Base-by-base conservation (phyloP, 2,113 vertebrate species). In the Neodontobutis hainanensis region DNA sequence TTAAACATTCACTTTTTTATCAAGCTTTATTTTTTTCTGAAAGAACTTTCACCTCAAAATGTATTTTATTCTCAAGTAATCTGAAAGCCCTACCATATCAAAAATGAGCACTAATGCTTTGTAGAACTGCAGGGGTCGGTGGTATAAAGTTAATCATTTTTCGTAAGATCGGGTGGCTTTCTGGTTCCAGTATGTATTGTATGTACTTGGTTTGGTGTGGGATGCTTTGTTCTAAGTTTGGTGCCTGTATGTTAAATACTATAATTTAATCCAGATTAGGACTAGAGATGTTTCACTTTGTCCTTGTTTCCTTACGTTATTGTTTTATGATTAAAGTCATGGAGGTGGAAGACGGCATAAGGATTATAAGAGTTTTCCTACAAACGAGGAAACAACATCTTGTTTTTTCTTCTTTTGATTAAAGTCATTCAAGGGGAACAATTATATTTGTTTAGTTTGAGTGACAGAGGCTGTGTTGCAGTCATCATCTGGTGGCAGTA, bases 261-360 rank as follows among this genome's bases (percentile, higher is more conserved):
- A 47, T 68, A 58, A 70, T 88, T 84, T 90, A 90, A 91, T 92
- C 89, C 89, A 88, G 82, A 78, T 90, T 89, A 87, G 70, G 73
- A 78, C 46, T 69, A 64, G 61, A 75, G 82, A 74, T 77, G 84
- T 84, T 77, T 84, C 72, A 77, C 85, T 85, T 82, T 78, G 72
- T 36, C 65, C 77, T 65, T 68, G 44, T 47, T 81, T 71, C 72
- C 61, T 64, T 61, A 81, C 68, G 64, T 80, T 76, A 64, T 75
- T 75, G 56, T 85, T 75, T 73, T 61, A 70, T 68, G 48, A 49
- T 6, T 46, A 48, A 77, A 61, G 59, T 69, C 75, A 65, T 2
- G 44, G 65, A 74, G 75, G 67, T 69, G 60, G 58, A 38, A 46
- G 74, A 48, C 6, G 40, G 58, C 57, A 2, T 4, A 35, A 56